Conservation (phyloP, 2,888 invertebrate species). For the Anoplius nigerrimus region DNA sequence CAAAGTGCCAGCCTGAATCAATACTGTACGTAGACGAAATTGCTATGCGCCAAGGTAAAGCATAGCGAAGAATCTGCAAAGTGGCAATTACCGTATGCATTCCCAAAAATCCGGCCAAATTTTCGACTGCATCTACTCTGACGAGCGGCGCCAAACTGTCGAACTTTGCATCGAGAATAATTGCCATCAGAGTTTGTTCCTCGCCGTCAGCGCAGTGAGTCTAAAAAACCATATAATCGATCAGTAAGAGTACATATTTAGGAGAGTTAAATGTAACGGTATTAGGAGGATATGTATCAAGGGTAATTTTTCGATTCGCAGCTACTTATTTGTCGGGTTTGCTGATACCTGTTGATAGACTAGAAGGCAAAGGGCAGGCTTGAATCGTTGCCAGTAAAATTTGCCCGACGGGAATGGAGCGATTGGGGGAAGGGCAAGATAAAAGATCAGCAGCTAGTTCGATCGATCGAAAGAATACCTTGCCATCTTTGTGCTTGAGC, state of each 20-base stretch:
- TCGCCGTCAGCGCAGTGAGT: conserved; percentile 74
- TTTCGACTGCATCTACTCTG: conserved; percentile 82
- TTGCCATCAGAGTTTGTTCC: conserved; percentile 79
- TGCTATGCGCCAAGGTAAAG: no score
- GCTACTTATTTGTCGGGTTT: no score
- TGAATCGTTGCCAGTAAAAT: conserved; percentile 49
- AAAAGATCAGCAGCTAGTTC: no score
- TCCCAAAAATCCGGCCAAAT: conserved; percentile 83
- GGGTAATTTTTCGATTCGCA: no score
- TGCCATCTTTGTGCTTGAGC: conserved; percentile 63
- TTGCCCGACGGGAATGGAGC: conserved; percentile 21
- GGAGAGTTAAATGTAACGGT: conserved; percentile 57
- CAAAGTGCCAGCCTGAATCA: background rate
- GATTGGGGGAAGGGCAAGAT: background rate
- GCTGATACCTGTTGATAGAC: conserved; percentile 40
- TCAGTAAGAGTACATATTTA: no score
- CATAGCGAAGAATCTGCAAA: background rate
- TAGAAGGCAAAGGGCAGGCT: conserved; percentile 26
- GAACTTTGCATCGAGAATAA: conserved; percentile 83
- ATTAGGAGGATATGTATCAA: background rate
- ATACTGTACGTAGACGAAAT: no score
- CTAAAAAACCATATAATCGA: no score
- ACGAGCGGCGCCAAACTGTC: conserved; percentile 80
- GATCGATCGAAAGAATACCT: conserved; percentile 47
- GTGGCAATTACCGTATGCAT: conserved; percentile 78